Evolutionary conservation across 1,140 invertebrate species (phyloP).

Genomic region (Meloidogyne exigua): DNA sequence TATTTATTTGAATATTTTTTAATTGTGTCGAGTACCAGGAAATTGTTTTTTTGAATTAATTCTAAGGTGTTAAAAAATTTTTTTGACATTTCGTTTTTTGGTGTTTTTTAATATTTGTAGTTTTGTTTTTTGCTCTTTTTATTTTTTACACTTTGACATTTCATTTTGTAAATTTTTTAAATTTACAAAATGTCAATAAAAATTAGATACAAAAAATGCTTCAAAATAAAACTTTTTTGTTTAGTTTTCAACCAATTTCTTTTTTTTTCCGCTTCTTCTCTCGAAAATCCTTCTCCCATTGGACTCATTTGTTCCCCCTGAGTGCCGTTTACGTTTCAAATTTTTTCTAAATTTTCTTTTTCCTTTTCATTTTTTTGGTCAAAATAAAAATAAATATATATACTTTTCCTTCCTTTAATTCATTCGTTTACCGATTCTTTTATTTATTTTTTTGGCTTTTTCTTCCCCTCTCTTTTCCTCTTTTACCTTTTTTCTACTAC

Average conservation of each 20-base stretch:
- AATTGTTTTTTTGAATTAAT: too few species aligned
- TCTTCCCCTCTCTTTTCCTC: not conserved
- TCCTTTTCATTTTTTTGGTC: not conserved
- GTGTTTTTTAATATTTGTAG: not conserved
- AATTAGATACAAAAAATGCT: too few species aligned
- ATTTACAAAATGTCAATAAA: not conserved
- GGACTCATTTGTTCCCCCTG: constrained; percentile 12
- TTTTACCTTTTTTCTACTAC: not conserved
- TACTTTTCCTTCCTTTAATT: not conserved
- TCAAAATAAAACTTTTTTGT: not conserved
- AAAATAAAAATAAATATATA: too few species aligned
- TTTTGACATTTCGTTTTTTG: not conserved
- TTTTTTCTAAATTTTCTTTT: constrained; percentile 4
- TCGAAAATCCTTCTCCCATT: not conserved
- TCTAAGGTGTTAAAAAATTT: too few species aligned
- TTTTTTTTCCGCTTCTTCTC: not conserved
- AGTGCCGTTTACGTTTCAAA: constrained; percentile 2
- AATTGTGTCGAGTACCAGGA: too few species aligned
- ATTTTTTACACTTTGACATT: not conserved
- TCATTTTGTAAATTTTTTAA: not conserved
- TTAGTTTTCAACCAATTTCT: not conserved
- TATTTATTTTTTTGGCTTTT: not conserved
- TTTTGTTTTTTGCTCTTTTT: not conserved
- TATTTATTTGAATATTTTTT: too few species aligned
- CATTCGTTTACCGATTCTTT: not conserved